Conservation (phyloP, 53 echinoderm and acorn worm species). For the Actinopyga echinites region DNA sequence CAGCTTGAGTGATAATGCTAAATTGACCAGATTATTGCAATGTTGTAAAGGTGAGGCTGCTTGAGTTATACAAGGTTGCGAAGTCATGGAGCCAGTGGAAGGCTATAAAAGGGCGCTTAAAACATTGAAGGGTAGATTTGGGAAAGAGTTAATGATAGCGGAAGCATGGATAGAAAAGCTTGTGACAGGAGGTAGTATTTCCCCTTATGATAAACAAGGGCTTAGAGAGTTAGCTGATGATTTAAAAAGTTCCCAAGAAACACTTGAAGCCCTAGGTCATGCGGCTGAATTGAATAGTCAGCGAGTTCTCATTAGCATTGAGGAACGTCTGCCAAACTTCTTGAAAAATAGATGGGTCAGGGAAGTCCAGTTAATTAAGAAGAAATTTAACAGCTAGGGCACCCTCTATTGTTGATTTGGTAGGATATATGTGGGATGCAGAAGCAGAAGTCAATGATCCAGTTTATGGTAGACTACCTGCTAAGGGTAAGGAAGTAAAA, state of each 20-base stretch:
- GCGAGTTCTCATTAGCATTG: neutral
- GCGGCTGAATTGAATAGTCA: slow-evolving; percentile 38
- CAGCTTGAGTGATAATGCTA: neutral
- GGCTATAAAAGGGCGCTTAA: slow-evolving; percentile 28
- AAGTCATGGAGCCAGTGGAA: slow-evolving; percentile 23
- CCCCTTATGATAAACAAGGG: slow-evolving; percentile 21
- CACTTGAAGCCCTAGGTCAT: slow-evolving; percentile 48
- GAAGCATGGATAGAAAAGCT: slow-evolving; percentile 51
- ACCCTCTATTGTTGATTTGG: neutral
- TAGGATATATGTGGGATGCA: neutral
- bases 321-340: slow-evolving; percentile 32
- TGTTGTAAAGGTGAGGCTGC: slow-evolving; percentile 13
- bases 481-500: neutral
- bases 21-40: slow-evolving; percentile 29
- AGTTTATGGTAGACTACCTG: neutral
- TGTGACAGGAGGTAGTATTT: slow-evolving; percentile 32
- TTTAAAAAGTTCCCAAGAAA: slow-evolving; percentile 25
- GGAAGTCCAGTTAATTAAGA: slow-evolving; percentile 3
- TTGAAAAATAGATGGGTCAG: slow-evolving; percentile 40
- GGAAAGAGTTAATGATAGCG: neutral
- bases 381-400: neutral
- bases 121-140: slow-evolving; percentile 29
- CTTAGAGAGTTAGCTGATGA: slow-evolving; percentile 50
- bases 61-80: slow-evolving; percentile 7
- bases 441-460: slow-evolving; percentile 31